Base-by-base conservation (phyloP, 2,888 invertebrate species). In the Neoascia interrupta region DNA sequence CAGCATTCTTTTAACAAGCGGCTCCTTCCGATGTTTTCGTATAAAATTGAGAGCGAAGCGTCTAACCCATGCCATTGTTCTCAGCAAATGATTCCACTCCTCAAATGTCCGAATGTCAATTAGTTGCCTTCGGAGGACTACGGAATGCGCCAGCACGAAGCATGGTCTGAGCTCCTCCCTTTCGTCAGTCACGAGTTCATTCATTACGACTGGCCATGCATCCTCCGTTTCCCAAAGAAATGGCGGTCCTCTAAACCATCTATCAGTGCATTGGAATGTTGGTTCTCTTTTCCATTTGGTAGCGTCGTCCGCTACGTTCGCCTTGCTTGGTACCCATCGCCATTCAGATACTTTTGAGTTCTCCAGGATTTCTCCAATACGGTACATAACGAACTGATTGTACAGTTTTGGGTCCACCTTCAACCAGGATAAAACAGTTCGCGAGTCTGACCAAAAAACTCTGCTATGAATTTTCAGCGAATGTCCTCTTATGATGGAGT, bases 301-400 rank as follows among this genome's bases (percentile, higher is more conserved):
- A 2, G 64, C 54, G 11, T 43, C 54, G 23, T 54, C 54, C 18
- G 36, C 41, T 6, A 63, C 31, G n/a, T 63, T 63, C 3, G 26
- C 23, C n/a, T 26, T 18, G 5, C 19, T 21, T n/a, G 64, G 53
- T 1, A 64, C 6, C 36, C 53, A 64, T 4, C 43, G 3, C 45
- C 53, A 64, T 13, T 54, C 36, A 8, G 11, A 8, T 0, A 28
- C 8, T 4, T 41, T 36, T n/a, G 23, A 19, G n/a, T 11, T 31
- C 21, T 60, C 45, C 19, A 58, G 18, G 8, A 80, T 74, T 21
- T 83, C 81, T 1, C 70, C 81, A 5, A 83, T 58, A 23, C 83
- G 43, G 36, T 66, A 70, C 5, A 82, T 73, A 11, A 81, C 82
- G 31, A 80, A 84, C 18, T 81, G 75, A 63, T 75, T 73, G 15